phyloP scores from a whole-genome alignment of 2,797 vertebrate genomes.

The Chrysocyon brachyurus region DNA sequence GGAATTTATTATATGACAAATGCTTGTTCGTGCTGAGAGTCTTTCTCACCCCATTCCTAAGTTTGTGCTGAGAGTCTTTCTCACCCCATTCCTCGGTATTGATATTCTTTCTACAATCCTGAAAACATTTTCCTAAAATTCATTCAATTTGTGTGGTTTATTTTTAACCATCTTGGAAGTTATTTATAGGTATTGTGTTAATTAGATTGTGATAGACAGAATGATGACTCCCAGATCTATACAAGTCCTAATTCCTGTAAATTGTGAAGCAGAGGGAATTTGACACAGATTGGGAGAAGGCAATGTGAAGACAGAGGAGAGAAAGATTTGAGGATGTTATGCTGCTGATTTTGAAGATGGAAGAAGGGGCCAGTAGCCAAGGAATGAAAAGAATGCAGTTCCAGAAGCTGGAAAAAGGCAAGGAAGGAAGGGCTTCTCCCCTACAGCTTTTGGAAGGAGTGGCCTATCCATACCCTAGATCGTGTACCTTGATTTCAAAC shows the following conservation, averaged over 20 bases:
- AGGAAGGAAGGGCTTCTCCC: not conserved
- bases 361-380: not conserved
- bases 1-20: not conserved
- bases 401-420: not conserved
- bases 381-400: not conserved
- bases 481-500: not conserved
- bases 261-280: not conserved
- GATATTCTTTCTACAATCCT: not conserved
- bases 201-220: not conserved
- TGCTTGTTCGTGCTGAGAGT: not conserved
- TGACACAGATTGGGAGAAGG: not conserved
- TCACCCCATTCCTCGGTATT: not conserved
- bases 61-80: not conserved
- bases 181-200: not conserved
- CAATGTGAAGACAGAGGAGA: not conserved
- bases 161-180: not conserved
- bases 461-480: not conserved
- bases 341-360: not conserved
- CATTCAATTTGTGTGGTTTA: not conserved
- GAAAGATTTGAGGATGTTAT: not conserved
- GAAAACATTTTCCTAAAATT: conserved; percentile 31
- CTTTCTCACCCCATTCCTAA: not conserved
- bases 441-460: not conserved
- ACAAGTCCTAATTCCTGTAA: conserved; percentile 15
- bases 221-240: not conserved